Base-by-base conservation (phyloP, 2,113 vertebrate genomes). In the Platichthys stellatus region DNA sequence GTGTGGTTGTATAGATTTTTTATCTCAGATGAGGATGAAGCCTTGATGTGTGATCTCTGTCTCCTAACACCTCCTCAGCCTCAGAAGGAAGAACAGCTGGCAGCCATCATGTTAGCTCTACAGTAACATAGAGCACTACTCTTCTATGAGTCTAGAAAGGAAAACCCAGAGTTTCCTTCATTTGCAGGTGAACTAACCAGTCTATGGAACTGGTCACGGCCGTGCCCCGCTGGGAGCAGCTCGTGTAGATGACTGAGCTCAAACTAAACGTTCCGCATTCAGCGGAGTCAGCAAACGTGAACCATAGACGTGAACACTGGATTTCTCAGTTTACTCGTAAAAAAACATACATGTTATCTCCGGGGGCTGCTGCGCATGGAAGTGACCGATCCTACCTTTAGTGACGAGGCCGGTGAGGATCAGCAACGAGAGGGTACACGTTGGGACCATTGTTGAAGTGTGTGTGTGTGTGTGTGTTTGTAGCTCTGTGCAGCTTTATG, bases 361-460 rank as follows among this genome's bases (percentile, higher is more conserved):
- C 28, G 28, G 28, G 5, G 5, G 28, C 28, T 31, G 28, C 28
- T 31, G 5, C 28, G 5, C 28, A 31, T 31, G 5, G 14, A 56
- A 11, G n/a, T 13, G 11, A 56, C 21, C 1, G n/a, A 4, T 43
- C 84, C 0, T 67, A 93, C 93, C 92, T 83, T 73, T 45, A 24
- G 1, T 21, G 31, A 71, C 5, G 53, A 67, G 0, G 0, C 70
- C 0, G 23, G 71, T 8, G 17, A 91, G 56, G 0, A 89, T 10
- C 24, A 82, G 0, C 28, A 76, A 4, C 14, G 69, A 0, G 7
- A 3, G 2, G 2, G 3, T 15, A 20, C 2, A 53, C 0, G 26
- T 1, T 7, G 5, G 62, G 7, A 23, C 83, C 92, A 93, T 93
- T 63, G 67, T 80, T 74, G 13, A 15, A 14, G 20, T 0, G 3